Evolutionary conservation across 92 coral and sea anemone species (phyloP).

Genomic region (Galaxea fascicularis): DNA sequence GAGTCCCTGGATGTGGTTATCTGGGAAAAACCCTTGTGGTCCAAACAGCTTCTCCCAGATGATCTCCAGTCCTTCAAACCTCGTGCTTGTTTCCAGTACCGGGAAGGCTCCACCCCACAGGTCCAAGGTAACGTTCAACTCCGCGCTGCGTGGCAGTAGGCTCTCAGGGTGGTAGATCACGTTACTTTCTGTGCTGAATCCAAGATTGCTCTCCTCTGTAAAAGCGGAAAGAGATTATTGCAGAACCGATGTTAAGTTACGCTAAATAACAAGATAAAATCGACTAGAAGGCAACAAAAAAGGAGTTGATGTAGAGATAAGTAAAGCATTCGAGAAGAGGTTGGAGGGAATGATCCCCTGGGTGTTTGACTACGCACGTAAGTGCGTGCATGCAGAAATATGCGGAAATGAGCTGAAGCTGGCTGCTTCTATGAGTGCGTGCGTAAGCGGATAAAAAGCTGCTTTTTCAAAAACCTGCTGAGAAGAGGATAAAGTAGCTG

Average conservation of each 20-base stretch:
- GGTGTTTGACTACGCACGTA: neutral
- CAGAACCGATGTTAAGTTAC: neutral
- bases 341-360: neutral
- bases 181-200: conserved; percentile 58
- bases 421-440: too few relatives aligned
- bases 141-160: conserved; percentile 67
- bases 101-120: conserved; percentile 77
- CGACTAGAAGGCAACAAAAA: neutral
- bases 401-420: too few relatives aligned
- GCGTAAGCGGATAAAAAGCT: too few relatives aligned
- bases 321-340: neutral
- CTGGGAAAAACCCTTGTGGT: conserved; percentile 67
- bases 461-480: too few relatives aligned
- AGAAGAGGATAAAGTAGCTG: too few relatives aligned
- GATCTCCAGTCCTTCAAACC: conserved; percentile 68
- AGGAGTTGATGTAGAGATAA: too few relatives aligned
- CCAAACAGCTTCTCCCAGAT: conserved; percentile 75
- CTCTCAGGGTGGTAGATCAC: conserved; percentile 77
- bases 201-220: conserved; percentile 66
- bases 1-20: conserved; percentile 43
- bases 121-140: conserved; percentile 67
- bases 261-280: neutral
- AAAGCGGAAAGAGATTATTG: neutral
- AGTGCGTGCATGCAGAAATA: neutral
- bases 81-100: conserved; percentile 64